Evolutionary conservation across 2,797 vertebrate species (phyloP).

Genomic region (Xenops minutus): DNA sequence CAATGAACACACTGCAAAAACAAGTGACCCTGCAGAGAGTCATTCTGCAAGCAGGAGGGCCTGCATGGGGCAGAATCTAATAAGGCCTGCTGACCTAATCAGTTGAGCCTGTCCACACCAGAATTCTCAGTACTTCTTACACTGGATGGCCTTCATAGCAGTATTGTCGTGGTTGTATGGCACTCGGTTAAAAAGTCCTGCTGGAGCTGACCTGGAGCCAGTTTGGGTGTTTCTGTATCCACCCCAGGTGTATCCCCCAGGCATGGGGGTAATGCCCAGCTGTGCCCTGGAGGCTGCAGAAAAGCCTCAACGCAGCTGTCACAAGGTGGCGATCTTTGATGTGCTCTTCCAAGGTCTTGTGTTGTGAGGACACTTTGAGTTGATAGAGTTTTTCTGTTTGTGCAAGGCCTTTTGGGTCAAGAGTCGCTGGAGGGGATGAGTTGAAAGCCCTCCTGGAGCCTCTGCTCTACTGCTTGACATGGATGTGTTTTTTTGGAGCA

Average conservation of each 20-base stretch:
- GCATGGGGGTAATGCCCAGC: fast-evolving
- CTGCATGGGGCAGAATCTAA: neutral
- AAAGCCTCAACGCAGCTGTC: neutral
- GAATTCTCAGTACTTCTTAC: neutral
- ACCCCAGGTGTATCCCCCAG: fast-evolving
- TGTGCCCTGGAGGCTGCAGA: neutral
- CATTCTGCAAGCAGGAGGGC: neutral
- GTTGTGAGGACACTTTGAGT: neutral
- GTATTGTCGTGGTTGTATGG: neutral
- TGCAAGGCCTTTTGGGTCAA: neutral
- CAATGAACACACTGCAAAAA: neutral
- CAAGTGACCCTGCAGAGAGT: neutral
- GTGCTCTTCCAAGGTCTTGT: neutral
- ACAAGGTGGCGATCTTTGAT: slow-evolving; percentile 44
- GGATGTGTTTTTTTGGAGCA: neutral
- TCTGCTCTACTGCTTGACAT: neutral
- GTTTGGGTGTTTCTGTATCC: neutral
- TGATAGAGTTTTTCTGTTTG: neutral
- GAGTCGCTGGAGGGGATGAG: neutral
- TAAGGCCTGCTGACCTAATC: neutral
- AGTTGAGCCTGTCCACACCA: neutral
- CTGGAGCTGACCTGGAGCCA: neutral
- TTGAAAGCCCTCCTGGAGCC: neutral
- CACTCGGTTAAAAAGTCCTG: neutral
- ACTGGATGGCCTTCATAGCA: neutral